These are phyloP conservation scores for Smithornis capensis DNA, from an alignment of 2,113 vertebrate species.

Conservation along the genomic window DNA sequence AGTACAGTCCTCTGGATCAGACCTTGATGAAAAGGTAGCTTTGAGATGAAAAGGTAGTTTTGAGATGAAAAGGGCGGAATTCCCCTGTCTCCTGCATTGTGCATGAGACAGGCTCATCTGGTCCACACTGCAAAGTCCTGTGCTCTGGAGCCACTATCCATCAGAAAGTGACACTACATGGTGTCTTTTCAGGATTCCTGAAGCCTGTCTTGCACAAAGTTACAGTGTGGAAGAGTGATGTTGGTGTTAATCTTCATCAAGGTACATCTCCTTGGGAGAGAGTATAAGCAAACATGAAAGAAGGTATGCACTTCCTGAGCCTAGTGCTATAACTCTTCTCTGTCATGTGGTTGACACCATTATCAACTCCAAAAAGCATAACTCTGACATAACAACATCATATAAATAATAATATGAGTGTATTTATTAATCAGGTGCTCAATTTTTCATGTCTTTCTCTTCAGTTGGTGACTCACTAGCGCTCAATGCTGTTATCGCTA, in stretches of 20 bases:
- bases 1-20: not conserved
- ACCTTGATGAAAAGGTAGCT: not conserved
- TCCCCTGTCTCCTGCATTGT: fast-evolving
- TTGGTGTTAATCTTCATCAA: not conserved
- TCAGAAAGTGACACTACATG: not conserved
- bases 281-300: not conserved
- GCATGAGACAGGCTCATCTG: fast-evolving
- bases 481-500: not conserved
- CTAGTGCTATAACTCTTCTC: not conserved
- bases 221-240: not conserved
- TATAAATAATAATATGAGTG: not conserved
- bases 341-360: not conserved
- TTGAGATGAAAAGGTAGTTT: not conserved
- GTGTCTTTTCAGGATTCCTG: not conserved
- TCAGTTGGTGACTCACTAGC: not conserved
- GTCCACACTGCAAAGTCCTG: fast-evolving
- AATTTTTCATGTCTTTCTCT: not conserved
- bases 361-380: not conserved
- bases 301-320: not conserved
- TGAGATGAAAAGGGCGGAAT: not conserved
- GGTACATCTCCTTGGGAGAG: not conserved
- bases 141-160: not conserved
- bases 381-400: not conserved
- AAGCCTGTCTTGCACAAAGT: not conserved
- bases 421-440: not conserved